Evolutionary conservation across 2,113 vertebrate genomes (phyloP).

Genomic region (Corythornis cristatus): DNA sequence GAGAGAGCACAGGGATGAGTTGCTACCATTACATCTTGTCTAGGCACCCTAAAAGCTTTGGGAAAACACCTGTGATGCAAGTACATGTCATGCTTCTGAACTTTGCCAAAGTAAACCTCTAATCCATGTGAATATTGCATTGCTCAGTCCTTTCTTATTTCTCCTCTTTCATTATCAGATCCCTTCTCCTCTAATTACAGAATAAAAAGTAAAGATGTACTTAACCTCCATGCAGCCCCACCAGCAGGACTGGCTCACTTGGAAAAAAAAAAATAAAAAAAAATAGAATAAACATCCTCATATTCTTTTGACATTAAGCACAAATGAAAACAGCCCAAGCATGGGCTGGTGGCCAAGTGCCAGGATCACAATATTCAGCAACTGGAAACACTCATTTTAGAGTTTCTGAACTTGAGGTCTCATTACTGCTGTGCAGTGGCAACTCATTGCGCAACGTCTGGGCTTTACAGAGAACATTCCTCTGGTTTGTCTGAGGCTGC

Average conservation of each 20-base stretch:
- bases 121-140: neutral
- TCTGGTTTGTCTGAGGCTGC: neutral
- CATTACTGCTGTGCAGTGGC: neutral
- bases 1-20: neutral
- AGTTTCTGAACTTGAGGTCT: neutral
- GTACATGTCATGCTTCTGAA: neutral
- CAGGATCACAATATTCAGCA: neutral
- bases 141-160: neutral
- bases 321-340: neutral
- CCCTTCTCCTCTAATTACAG: neutral
- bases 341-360: neutral
- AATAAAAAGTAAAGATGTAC: neutral
- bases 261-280: neutral
- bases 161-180: neutral
- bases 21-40: slow-evolving; percentile 35
- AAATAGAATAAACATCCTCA: neutral
- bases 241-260: neutral
- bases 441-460: neutral
- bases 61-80: slow-evolving; percentile 66
- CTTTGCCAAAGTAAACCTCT: slow-evolving; percentile 53
- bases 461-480: neutral
- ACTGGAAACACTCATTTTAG: neutral
- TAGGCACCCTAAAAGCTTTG: slow-evolving; percentile 30
- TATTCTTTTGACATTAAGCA: neutral
- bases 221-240: neutral